phyloP scores from a whole-genome alignment of 1,140 invertebrate genomes.

The Brachionus rubens region DNA sequence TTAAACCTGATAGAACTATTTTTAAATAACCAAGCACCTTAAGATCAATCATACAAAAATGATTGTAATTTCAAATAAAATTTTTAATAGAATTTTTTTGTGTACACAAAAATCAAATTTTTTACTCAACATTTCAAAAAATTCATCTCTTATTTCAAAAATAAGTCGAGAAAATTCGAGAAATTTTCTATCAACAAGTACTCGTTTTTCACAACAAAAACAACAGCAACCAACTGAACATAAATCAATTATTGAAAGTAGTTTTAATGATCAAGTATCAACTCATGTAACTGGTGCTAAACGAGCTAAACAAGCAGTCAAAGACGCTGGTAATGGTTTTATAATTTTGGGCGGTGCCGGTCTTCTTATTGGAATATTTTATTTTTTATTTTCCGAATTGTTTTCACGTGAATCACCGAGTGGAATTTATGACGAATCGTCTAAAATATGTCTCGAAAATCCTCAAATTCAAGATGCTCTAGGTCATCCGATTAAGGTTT shows the following conservation, averaged over 20 bases:
- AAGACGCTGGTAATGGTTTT: conserved; percentile 19
- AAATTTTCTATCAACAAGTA: not conserved
- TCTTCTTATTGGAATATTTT: conserved; percentile 23
- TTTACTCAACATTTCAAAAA: too few species aligned
- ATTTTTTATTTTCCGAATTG: conserved; percentile 28
- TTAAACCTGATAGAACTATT: too few species aligned
- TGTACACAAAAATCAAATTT: too few species aligned
- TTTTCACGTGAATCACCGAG: conserved; percentile 37
- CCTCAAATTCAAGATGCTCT: conserved; percentile 31
- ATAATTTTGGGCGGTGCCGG: conserved; percentile 21
- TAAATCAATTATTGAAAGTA: conserved; percentile 13
- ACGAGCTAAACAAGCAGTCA: conserved; percentile 32
- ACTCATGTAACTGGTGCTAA: conserved; percentile 25
- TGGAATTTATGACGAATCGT: conserved; percentile 39
- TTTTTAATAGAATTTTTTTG: too few species aligned
- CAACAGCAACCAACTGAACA: not conserved
- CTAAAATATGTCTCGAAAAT: conserved; percentile 33
- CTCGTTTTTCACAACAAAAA: not conserved
- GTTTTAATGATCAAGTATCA: not conserved
- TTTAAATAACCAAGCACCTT: too few species aligned
- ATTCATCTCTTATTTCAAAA: too few species aligned
- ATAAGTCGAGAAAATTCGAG: not conserved
- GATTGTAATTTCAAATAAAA: too few species aligned
- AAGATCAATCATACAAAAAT: too few species aligned
- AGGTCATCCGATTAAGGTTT: conserved; percentile 30